Percentiles rank a stretch among this genome's conserved stretches.
phyloP scores from a whole-genome alignment of 2,797 vertebrate species.

The Muscicapa comitata region DNA sequence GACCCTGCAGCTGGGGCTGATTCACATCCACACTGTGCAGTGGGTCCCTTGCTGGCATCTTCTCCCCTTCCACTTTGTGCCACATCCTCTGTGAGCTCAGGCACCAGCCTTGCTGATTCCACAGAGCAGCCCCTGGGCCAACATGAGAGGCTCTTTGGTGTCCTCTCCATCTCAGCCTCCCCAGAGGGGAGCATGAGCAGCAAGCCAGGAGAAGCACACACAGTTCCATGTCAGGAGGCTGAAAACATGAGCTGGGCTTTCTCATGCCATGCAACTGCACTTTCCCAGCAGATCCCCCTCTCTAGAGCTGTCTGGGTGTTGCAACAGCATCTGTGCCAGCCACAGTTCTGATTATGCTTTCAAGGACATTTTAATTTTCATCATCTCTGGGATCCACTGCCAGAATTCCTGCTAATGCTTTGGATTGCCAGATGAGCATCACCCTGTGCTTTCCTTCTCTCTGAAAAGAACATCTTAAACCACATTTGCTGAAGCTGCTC shows the following conservation, averaged over 20 bases:
- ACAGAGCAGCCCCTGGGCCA: background rate
- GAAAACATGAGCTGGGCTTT: background rate
- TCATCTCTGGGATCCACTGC: background rate
- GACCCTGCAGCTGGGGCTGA: fast-evolving
- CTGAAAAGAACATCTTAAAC: background rate
- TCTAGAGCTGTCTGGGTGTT: background rate
- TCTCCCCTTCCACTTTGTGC: background rate
- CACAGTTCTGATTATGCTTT: slow-evolving; percentile 23
- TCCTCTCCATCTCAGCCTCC: background rate
- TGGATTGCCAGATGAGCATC: slow-evolving; percentile 5
- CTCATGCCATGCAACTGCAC: background rate
- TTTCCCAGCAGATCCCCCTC: background rate
- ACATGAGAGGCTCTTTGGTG: fast-evolving
- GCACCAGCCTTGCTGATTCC: background rate
- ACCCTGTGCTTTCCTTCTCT: background rate
- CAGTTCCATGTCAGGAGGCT: background rate
- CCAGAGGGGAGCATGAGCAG: background rate
- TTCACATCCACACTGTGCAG: fast-evolving
- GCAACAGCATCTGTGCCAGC: background rate
- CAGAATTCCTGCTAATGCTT: slow-evolving; percentile 13
- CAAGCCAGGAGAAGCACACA: background rate
- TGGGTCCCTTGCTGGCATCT: fast-evolving
- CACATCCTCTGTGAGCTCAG: background rate
- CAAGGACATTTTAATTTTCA: slow-evolving; percentile 12
- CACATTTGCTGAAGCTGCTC: slow-evolving; percentile 25